Percentiles rank a stretch among this genome's conserved stretches.
Evolutionary conservation across 2,113 vertebrate genomes (phyloP).

Genomic region (Datnioides undecimradiatus): DNA sequence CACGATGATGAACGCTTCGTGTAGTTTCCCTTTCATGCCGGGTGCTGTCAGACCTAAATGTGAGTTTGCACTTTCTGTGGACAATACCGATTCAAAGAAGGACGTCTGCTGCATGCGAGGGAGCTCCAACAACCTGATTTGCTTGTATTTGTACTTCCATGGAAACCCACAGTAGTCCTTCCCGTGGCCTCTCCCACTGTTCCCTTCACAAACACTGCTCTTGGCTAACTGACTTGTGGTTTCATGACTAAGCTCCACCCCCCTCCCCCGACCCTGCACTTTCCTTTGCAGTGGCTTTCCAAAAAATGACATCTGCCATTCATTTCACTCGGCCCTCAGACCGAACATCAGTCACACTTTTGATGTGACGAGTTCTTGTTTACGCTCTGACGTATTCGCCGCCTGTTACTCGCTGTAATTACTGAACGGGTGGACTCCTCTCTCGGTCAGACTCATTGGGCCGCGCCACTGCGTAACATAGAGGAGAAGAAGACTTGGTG

Average conservation of each 20-base stretch:
- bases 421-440: background rate
- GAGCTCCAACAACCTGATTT: slow-evolving; percentile 14
- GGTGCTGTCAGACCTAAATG: background rate
- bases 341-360: slow-evolving; percentile 45
- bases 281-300: slow-evolving; percentile 66
- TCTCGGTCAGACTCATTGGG: background rate
- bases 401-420: slow-evolving; percentile 12
- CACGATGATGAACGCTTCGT: background rate
- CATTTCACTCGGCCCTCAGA: slow-evolving; percentile 58
- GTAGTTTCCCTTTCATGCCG: slow-evolving; percentile 1
- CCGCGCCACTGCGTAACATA: background rate
- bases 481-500: background rate
- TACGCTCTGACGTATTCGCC: slow-evolving; percentile 11
- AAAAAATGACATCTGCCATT: slow-evolving; percentile 64
- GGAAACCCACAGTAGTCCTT: slow-evolving; percentile 62
- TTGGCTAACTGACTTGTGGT: slow-evolving; percentile 61
- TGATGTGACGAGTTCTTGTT: slow-evolving; percentile 46
- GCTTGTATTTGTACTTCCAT: slow-evolving; percentile 47
- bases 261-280: slow-evolving; percentile 46
- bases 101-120: background rate
- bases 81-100: background rate
- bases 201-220: slow-evolving; percentile 64
- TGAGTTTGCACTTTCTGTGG: background rate
- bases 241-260: slow-evolving; percentile 58
- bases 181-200: slow-evolving; percentile 57